Conservation (phyloP, 2,888 invertebrate genomes). For the Dioctria rufipes region DNA sequence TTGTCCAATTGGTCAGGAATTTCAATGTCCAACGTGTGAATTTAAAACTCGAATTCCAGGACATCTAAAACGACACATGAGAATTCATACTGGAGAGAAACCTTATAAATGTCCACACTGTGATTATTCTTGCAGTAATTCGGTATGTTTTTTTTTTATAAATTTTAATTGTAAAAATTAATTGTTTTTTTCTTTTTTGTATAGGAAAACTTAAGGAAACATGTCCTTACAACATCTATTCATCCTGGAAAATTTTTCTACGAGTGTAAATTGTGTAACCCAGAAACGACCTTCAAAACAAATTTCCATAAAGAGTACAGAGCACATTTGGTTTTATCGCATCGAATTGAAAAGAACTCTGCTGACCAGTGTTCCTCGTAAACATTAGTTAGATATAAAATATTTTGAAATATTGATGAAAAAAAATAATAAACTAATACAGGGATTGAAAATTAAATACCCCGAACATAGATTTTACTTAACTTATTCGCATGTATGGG, state of each 20-base stretch:
- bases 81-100: slow-evolving; percentile 85
- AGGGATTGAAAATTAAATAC: no score
- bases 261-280: slow-evolving; percentile 79
- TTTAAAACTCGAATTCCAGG: slow-evolving; percentile 79
- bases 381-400: no score
- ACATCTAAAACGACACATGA: slow-evolving; percentile 84
- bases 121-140: slow-evolving; percentile 81
- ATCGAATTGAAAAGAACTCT: slow-evolving; percentile 46
- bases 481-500: no score
- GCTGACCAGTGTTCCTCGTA: no score
- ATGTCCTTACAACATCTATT: slow-evolving; percentile 83
- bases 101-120: slow-evolving; percentile 92
- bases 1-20: slow-evolving; percentile 72
- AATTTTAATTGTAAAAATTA: background rate
- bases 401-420: no score
- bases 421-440: no score
- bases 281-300: slow-evolving; percentile 62
- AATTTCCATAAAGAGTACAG: slow-evolving; percentile 67
- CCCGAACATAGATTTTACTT: no score
- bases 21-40: slow-evolving; percentile 78
- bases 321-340: slow-evolving; percentile 62
- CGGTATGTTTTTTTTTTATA: slow-evolving; percentile 72
- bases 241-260: slow-evolving; percentile 86
- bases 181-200: slow-evolving; percentile 60
- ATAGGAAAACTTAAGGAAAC: slow-evolving; percentile 91